These are phyloP conservation scores for Neomicropteryx cornuta DNA, from an alignment of 1,140 invertebrate species.

Conservation along the genomic window DNA sequence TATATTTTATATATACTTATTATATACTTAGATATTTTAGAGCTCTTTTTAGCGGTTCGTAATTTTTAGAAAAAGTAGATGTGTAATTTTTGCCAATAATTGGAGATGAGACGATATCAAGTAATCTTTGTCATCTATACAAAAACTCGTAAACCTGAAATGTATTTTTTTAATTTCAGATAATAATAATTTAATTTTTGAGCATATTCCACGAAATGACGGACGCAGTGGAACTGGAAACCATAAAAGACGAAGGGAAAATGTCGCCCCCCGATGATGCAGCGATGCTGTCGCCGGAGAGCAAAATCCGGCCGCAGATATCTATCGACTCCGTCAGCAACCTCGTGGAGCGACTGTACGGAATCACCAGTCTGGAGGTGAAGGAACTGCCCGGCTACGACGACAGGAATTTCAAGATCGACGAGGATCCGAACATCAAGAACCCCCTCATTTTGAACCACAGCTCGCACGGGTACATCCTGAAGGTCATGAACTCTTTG, in stretches of 20 bases:
- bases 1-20: no score
- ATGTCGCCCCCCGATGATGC: neutral
- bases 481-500: constrained; percentile 72
- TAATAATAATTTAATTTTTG: no score
- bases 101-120: no score
- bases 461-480: constrained; percentile 54
- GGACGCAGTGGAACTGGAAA: neutral
- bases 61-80: no score
- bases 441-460: constrained; percentile 44
- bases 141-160: no score
- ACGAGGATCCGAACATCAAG: constrained; percentile 37
- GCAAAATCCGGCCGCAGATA: constrained; percentile 49
- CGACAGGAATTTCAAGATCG: constrained; percentile 62
- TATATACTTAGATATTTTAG: no score
- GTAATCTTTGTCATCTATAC: no score
- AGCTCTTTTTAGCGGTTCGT: no score
- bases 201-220: neutral
- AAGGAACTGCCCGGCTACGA: constrained; percentile 67
- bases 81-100: no score
- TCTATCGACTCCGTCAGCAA: constrained; percentile 39
- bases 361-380: constrained; percentile 50
- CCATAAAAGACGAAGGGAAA: no score
- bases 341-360: constrained; percentile 54
- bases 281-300: constrained; percentile 38
- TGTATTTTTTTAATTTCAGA: no score